Evolutionary conservation across 2,888 invertebrate genomes (phyloP), one percentile per base, ranked within the genome.

Genomic region (Nymphalis polychloros): DNA sequence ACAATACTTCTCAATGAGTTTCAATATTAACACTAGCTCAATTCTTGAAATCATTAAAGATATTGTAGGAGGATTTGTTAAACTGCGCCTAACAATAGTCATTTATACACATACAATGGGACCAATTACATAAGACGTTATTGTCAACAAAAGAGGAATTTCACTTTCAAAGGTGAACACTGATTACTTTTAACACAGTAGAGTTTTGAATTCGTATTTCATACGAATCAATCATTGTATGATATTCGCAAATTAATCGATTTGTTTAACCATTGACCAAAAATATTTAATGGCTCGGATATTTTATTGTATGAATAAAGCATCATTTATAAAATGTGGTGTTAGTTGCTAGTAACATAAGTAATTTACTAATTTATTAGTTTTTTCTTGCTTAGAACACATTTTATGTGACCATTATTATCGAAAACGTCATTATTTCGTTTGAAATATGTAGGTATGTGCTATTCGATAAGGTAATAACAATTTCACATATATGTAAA

Each of bases 131-230:
- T 85, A 88, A 88, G 78, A 61, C 31, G 72, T 79, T 78, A 83
- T 85, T 84, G 85, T 86, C 86, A 84, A 84, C 84, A 81, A 79
- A 81, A 79, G 27, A 80, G 79, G 81, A 81, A 84, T 84, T 82
- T 84, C 79, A 78, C 87, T 86, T 88, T 86, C 82, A 85, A 84
- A 80, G 76, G 79, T 80, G 79, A 70, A 77, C 74, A 75, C 78
- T 82, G 79, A 80, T 82, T 77, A 77, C 75, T 76, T 73, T 75
- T 68, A 77, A 78, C 76, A 74, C 76, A 81, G 81, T 84, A 80
- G 79, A 83, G 80, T 81, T 81, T 6, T 63, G 53, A 60, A 63
- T 57, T 67, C 63, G 20, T 64, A 57, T 71, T 35, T 7, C 31
- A 20, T 7, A 57, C 10, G 49, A 64, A 16, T 62, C 66, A 62